Percentiles rank a stretch among this genome's conserved stretches.
Evolutionary conservation across 2,113 vertebrate genomes (phyloP).

Genomic region (Heterotilapia buettikoferi): DNA sequence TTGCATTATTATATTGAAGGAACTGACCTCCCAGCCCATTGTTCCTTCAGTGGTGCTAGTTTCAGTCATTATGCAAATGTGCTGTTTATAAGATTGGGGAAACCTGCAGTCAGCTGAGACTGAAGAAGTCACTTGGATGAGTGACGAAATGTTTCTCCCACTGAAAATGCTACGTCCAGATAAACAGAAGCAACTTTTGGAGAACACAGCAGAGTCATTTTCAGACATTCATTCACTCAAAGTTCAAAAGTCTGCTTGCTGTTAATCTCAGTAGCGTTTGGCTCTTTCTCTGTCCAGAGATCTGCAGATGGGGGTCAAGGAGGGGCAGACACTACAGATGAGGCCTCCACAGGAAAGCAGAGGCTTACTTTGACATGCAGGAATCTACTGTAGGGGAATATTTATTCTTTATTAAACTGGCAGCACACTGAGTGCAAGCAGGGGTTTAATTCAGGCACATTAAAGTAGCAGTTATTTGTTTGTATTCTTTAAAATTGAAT

Average conservation of each 20-base stretch:
- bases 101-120: neutral
- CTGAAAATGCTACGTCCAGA: neutral
- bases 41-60: neutral
- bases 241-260: neutral
- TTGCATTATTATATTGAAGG: neutral
- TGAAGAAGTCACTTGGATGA: neutral
- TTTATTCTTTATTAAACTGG: neutral
- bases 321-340: neutral
- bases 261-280: neutral
- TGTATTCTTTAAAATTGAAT: neutral
- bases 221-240: neutral
- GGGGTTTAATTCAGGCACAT: neutral
- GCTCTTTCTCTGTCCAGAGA: neutral
- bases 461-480: neutral
- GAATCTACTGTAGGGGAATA: neutral
- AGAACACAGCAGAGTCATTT: neutral
- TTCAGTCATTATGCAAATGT: neutral
- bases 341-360: neutral
- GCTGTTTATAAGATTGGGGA: neutral
- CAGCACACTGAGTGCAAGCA: fast-evolving
- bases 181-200: neutral
- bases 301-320: neutral
- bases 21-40: neutral
- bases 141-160: neutral
- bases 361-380: neutral